A percentile compares a stretch with the other conserved stretches of the same genome.
phyloP scores from a whole-genome alignment of 2,888 invertebrate genomes.

The Philhelius pedissequus region DNA sequence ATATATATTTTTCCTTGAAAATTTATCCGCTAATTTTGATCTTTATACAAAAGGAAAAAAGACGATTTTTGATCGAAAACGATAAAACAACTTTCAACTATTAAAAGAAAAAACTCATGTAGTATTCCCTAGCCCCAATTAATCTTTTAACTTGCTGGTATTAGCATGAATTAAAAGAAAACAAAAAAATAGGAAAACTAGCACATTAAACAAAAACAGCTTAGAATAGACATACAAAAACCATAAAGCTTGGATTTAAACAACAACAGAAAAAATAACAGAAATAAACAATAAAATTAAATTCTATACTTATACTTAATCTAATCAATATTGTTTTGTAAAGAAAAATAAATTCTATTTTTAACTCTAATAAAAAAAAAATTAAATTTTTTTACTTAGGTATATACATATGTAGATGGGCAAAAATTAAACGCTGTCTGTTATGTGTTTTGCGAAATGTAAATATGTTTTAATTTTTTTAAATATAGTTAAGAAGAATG shows the following conservation, averaged over 20 bases:
- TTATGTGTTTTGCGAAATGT: slow-evolving; percentile 40
- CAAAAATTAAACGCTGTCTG: slow-evolving; percentile 8
- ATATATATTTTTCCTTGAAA: slow-evolving; percentile 32
- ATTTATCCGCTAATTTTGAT: not conserved
- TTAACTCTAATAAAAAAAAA: slow-evolving; percentile 19
- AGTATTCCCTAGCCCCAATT: not conserved
- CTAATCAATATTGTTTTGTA: slow-evolving; percentile 23
- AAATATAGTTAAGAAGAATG: slow-evolving; percentile 6
- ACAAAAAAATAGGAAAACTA: not conserved
- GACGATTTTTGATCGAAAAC: slow-evolving; percentile 3
- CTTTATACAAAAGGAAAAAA: not conserved
- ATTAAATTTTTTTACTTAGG: not conserved
- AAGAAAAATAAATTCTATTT: slow-evolving; percentile 32
- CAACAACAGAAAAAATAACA: not conserved
- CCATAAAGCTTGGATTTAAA: not conserved
- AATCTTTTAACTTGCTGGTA: not conserved
- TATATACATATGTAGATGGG: not conserved
- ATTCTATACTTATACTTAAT: not conserved
- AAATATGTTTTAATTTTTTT: slow-evolving; percentile 43
- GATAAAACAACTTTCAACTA: not conserved
- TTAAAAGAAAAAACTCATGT: not conserved
- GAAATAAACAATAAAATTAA: not conserved
- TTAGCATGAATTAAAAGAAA: not conserved
- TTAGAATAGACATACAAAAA: not conserved
- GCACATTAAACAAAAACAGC: not conserved